Base-by-base conservation (phyloP, 2,888 invertebrate species). In the Odontothrips loti region DNA sequence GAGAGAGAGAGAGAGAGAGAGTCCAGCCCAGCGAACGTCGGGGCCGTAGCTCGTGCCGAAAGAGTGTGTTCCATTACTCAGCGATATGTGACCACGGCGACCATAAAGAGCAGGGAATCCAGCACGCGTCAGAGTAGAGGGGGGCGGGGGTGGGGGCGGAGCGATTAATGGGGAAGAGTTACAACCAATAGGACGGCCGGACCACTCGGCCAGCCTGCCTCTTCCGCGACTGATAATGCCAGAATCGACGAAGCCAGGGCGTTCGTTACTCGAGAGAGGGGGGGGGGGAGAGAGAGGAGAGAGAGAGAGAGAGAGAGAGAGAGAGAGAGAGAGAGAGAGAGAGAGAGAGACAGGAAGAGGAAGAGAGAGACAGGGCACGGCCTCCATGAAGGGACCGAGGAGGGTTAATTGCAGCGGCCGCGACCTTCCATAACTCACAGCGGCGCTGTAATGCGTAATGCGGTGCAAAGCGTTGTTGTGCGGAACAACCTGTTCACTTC, bases 11-110 rank as follows among this genome's bases (percentile, higher is more conserved):
- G 68, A 68, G 68, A 68, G 68, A n/a, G n/a, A n/a, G n/a, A n/a
- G n/a, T n/a, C n/a, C n/a, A n/a, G n/a, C n/a, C n/a, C n/a, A n/a
- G n/a, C n/a, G n/a, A n/a, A n/a, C n/a, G n/a, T n/a, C 2, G 23
- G 79, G 51, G 48, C 81, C 83, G 80, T 81, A 81, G 81, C 83
- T 82, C 80, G 80, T n/a, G n/a, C 82, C 80, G 83, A 23, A 68
- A 11, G 68, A 68, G 68, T 20, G n/a, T n/a, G 68, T 68, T 23
- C 68, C 68, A 68, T 68, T 68, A 68, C 68, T 68, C 68, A 68
- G 68, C 68, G 68, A 68, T 68, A 68, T 68, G 68, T 23, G 68
- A 23, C 51, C 51, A 6, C 17, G 51, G 15, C 68, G 68, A 11
- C 23, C 68, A 23, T 68, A 68, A 68, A 68, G n/a, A 11, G 68